Evolutionary conservation across 2,113 vertebrate genomes (phyloP).

Genomic region (Alethe castanea): DNA sequence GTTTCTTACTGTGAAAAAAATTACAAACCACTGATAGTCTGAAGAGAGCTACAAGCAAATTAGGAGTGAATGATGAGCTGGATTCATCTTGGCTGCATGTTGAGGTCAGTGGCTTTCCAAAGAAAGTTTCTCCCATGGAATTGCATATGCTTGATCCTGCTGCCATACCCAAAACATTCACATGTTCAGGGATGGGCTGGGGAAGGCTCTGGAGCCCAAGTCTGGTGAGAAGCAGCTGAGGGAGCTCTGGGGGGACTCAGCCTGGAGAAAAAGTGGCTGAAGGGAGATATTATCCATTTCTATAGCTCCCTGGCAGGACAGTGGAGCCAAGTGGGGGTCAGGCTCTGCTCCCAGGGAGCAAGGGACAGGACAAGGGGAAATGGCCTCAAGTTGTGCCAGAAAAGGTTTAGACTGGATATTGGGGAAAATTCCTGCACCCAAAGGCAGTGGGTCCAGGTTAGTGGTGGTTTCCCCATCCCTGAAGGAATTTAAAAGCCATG

Average conservation of each 20-base stretch:
- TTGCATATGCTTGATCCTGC: neutral
- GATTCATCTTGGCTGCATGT: neutral
- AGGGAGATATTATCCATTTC: neutral
- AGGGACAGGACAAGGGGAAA: neutral
- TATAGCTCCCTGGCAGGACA: neutral
- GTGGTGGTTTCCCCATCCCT: neutral
- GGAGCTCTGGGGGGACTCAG: neutral
- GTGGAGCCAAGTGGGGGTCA: rapidly evolving
- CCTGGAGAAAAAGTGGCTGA: neutral
- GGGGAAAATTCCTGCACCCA: neutral
- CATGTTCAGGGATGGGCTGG: neutral
- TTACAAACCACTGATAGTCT: neutral
- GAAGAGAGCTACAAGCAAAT: neutral
- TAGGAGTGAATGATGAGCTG: neutral
- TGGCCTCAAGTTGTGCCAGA: neutral
- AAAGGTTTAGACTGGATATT: neutral
- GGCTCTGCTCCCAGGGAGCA: neutral
- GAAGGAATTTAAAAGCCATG: neutral
- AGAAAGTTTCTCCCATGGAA: neutral
- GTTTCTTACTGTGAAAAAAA: rapidly evolving
- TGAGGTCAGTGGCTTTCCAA: neutral
- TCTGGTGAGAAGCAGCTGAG: neutral
- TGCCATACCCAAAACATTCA: neutral
- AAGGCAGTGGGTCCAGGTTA: neutral
- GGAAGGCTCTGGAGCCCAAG: neutral